phyloP scores from a whole-genome alignment of 2,113 vertebrate species.

The Poeciliopsis retropinna region DNA sequence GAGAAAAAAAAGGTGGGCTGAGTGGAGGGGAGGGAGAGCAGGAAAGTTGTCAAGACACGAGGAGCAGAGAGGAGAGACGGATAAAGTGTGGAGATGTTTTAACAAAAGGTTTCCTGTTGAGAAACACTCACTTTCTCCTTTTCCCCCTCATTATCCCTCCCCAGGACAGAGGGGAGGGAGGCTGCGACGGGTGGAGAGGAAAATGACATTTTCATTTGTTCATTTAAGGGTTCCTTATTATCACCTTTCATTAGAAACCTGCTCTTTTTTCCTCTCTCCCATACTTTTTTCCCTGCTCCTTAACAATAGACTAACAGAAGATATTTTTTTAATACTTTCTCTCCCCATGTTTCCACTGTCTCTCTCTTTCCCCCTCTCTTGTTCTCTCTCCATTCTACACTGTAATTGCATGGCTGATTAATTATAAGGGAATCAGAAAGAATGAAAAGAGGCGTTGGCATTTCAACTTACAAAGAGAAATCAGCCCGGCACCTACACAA shows the following conservation, averaged over 20 bases:
- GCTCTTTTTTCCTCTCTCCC: conserved; percentile 35
- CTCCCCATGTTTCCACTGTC: conserved; percentile 15
- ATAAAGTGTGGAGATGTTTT: conserved; percentile 51
- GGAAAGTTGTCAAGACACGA: conserved; percentile 31
- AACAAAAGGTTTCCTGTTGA: conserved; percentile 73
- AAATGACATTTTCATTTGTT: conserved; percentile 78
- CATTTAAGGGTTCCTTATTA: conserved; percentile 77
- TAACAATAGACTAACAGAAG: conserved; percentile 48
- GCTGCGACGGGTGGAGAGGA: conserved; percentile 5
- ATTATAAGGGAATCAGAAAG: conserved; percentile 76
- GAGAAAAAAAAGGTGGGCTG: conserved; percentile 21
- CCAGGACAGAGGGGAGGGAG: conserved; percentile 43
- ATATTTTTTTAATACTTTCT: conserved; percentile 34
- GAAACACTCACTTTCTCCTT: conserved; percentile 64
- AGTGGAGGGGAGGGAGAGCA: conserved; percentile 19
- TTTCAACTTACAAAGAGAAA: conserved; percentile 59
- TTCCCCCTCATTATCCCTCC: conserved; percentile 68
- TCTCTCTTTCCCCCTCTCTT: conserved; percentile 15
- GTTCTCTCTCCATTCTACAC: conserved; percentile 50
- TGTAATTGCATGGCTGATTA: conserved; percentile 78
- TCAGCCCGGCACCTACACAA: conserved; percentile 39
- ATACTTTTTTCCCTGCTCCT: conserved; percentile 14
- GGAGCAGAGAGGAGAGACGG: conserved; percentile 4
- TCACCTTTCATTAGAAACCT: conserved; percentile 73
- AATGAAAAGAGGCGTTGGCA: conserved; percentile 71